Base-by-base conservation (phyloP, 2,797 vertebrate species). In the Leptodactylus fallax region DNA sequence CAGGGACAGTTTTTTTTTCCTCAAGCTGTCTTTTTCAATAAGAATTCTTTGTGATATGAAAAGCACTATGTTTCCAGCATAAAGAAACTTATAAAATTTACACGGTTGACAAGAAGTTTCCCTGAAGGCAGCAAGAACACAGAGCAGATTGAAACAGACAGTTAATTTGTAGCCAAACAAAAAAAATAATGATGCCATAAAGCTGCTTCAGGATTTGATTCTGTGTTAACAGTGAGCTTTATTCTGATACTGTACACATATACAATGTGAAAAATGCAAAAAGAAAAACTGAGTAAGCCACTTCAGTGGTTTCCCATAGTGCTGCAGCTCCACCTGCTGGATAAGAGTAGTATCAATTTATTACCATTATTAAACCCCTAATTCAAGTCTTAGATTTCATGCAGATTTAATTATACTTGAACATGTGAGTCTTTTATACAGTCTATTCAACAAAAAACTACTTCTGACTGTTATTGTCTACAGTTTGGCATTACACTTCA, bases 91-190 rank as follows among this genome's bases (percentile, higher is more conserved):
- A 87, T 81, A 87, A 87, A 87, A 87, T 81, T 87, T 81, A 87
- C 78, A 87, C 85, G 78, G 85, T 80, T 87, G 85, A 87, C 91
- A 91, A 90, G 90, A 91, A 89, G 92, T 89, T 87, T 93, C 92
- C 92, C 90, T 3, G 19, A 92, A 93, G 92, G 92, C 92, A 90
- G 55, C 79, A 90, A 90, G 90, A 90, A 89, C 84, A 89, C 12
- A 53, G 90, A 88, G 25, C 88, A 90, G 90, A 93, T 93, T 91
- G 93, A 92, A 93, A 88, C 90, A 85, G 91, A 93, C 91, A 94
- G 92, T 90, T 94, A 92, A 93, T 94, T 92, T 92, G 92, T 90
- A 92, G 91, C 92, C 87, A 91, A 92, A 91, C 77, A 91, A 94
- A 87, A 92, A 79, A 93, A 93, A 92, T 92, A 93, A 92, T 90